phyloP scores from a whole-genome alignment of 2,113 vertebrate species.

The Piprites chloris region DNA sequence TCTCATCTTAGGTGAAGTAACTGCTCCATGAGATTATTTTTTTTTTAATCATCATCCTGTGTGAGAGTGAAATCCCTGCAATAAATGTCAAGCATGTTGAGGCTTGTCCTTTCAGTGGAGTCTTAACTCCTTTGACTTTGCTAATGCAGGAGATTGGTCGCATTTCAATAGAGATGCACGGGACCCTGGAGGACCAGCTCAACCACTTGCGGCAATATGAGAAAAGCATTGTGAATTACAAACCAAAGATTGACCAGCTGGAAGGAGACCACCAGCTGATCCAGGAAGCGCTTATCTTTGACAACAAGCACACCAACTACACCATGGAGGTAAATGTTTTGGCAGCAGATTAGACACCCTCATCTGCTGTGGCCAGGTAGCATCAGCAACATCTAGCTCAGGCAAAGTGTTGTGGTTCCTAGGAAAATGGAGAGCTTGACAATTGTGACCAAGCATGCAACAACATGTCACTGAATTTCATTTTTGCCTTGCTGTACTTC shows the following conservation, averaged over 20 bases:
- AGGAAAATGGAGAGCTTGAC: neutral
- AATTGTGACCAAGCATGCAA: neutral
- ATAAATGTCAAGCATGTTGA: neutral
- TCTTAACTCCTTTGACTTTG: neutral
- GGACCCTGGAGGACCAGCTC: constrained; percentile 97
- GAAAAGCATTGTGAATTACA: constrained; percentile 98
- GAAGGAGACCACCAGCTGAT: constrained; percentile 98
- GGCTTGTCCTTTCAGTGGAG: neutral
- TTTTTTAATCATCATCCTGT: neutral
- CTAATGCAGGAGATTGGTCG: constrained; percentile 90
- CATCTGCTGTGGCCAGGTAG: neutral
- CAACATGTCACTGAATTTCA: neutral
- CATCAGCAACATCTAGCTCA: neutral
- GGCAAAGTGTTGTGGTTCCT: neutral
- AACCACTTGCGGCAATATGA: constrained; percentile 94
- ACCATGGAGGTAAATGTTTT: constrained; percentile 91
- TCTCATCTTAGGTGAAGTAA: neutral
- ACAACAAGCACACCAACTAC: constrained; percentile 99
- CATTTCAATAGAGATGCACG: constrained; percentile 98
- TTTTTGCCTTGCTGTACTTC: neutral
- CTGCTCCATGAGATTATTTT: neutral
- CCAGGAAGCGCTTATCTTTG: constrained; percentile 96
- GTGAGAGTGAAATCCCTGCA: neutral
- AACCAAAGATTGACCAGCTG: constrained; percentile 98
- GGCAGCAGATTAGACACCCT: neutral